Conservation (phyloP, 2,113 vertebrate genomes). For the Phylloscopus whistleri region DNA sequence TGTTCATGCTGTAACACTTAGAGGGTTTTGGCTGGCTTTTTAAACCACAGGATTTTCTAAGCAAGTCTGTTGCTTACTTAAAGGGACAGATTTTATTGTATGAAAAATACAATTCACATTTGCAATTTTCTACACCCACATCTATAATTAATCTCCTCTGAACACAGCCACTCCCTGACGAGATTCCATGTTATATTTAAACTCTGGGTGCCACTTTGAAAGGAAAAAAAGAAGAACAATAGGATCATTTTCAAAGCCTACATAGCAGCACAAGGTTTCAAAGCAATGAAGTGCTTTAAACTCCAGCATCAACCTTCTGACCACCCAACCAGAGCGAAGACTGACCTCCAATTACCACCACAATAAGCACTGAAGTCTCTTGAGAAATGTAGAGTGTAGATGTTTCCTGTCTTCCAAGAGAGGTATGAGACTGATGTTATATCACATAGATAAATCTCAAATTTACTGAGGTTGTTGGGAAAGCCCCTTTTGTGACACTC, state of each 20-base stretch:
- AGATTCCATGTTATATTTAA: slow-evolving; percentile 55
- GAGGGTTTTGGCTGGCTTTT: background rate
- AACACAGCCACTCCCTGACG: slow-evolving; percentile 35
- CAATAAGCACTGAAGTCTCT: background rate
- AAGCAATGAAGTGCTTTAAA: slow-evolving; percentile 37
- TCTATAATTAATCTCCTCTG: slow-evolving; percentile 58
- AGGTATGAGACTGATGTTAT: background rate
- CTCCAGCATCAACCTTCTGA: background rate
- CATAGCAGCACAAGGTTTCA: slow-evolving; percentile 30
- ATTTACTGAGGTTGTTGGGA: background rate
- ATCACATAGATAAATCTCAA: background rate
- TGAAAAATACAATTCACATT: slow-evolving; percentile 17
- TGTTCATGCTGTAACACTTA: background rate
- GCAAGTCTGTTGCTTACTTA: slow-evolving; percentile 17
- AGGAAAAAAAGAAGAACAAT: background rate
- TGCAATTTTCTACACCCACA: slow-evolving; percentile 49
- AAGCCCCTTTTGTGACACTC: background rate
- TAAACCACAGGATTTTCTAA: background rate
- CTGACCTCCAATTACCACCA: background rate
- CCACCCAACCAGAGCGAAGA: background rate
- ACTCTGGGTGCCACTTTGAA: slow-evolving; percentile 19
- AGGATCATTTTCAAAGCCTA: slow-evolving; percentile 48
- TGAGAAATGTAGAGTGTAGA: background rate
- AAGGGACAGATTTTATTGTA: slow-evolving; percentile 12
- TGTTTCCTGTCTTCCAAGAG: background rate